Evolutionary conservation across 2,888 invertebrate genomes (phyloP), one percentile per base, ranked within the genome.

Genomic region (Drosophila anomalata): DNA sequence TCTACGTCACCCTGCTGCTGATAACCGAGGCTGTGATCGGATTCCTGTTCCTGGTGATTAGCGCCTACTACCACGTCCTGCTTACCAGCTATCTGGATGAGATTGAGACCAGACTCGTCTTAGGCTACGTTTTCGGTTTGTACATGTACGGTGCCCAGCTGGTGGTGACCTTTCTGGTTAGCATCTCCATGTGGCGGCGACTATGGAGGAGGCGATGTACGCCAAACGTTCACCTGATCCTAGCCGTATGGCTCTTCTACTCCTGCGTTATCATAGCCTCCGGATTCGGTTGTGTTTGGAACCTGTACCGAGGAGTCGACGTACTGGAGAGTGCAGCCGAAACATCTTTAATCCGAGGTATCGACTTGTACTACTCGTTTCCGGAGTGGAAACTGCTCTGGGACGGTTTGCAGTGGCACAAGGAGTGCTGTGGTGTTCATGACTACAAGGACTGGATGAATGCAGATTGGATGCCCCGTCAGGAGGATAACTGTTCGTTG

Each of bases 321-420:
- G 77, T 79, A 0, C 11, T 91, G 14, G 74, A 78, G 20, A 76
- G 29, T 20, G 57, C 76, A 14, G 79, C 85, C 11, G 88, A 90
- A 52, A 71, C 66, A 11, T 83, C 91, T 5, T 66, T 92, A 14
- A 60, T 77, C 2, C 77, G 78, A 17, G 92, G 92, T 22, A 91
- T 92, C 7, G 89, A 92, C 20, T 62, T 88, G 24, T 92, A 92
- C 56, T 91, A 90, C 55, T 56, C 80, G 0, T 85, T 89, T 55
- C 90, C 91, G 0, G 88, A 91, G 7, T 91, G 92, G 92, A 90
- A 91, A 33, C 73, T 92, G 0, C 56, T 91, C 0, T 92, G 91
- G 91, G 92, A 92, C 56, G 77, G 81, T 12, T 33, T 92, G 33
- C 92, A 92, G 52, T 78, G 88, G 46, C 75, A 78, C 1, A 84